These are phyloP conservation scores for Chloebia gouldiae DNA, from an alignment of 2,113 vertebrate genomes.

Conservation along the genomic window DNA sequence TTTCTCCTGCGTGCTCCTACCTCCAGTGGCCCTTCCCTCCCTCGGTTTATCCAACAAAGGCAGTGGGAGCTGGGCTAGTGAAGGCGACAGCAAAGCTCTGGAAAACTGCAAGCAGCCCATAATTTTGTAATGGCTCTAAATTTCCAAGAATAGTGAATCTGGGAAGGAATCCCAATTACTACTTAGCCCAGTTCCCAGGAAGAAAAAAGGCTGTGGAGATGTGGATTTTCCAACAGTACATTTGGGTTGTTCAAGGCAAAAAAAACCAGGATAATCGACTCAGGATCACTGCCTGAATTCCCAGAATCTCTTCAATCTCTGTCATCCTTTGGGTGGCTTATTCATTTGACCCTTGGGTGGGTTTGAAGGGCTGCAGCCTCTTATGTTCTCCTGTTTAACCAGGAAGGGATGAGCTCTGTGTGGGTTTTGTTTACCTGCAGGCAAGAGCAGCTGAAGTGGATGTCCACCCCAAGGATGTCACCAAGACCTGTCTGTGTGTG, in stretches of 20 bases:
- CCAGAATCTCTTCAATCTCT: not conserved
- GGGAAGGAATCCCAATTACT: not conserved
- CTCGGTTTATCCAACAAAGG: not conserved
- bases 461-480: not conserved
- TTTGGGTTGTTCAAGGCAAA: not conserved
- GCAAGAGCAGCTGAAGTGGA: not conserved
- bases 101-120: not conserved
- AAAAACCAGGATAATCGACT: not conserved
- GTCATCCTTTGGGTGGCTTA: not conserved
- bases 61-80: not conserved
- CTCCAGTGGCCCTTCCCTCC: not conserved
- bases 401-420: not conserved
- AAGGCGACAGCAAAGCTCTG: not conserved
- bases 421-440: not conserved
- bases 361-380: not conserved
- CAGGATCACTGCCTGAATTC: not conserved
- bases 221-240: not conserved
- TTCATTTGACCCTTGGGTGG: not conserved
- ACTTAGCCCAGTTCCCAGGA: not conserved
- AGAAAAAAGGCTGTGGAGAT: not conserved
- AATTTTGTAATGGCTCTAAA: not conserved
- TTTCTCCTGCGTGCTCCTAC: constrained; percentile 16
- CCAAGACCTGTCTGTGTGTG: not conserved
- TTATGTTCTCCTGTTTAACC: not conserved
- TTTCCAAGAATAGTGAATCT: not conserved